Evolutionary conservation across 2,888 invertebrate species (phyloP).

Genomic region (Acrocyrtus sp.): DNA sequence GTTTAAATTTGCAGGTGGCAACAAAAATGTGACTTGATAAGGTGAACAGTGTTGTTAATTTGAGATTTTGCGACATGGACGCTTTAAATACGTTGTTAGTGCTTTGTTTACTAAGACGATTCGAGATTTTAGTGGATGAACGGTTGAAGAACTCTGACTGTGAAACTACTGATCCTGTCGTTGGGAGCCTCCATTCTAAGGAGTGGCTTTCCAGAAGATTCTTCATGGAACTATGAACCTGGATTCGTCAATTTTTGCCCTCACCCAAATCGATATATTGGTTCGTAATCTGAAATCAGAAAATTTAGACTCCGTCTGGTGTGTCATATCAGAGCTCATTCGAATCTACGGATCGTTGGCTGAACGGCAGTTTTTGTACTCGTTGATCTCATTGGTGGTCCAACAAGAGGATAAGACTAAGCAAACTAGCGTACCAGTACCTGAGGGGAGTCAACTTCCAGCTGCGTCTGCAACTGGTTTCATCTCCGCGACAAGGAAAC

Average conservation of each 20-base stretch:
- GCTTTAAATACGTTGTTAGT: slow-evolving; percentile 52
- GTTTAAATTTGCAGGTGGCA: slow-evolving; percentile 7
- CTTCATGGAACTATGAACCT: slow-evolving; percentile 68
- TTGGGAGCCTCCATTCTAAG: slow-evolving; percentile 57
- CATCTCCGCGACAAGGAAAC: slow-evolving; percentile 35
- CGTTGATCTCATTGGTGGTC: slow-evolving; percentile 60
- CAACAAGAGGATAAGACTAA: slow-evolving; percentile 36
- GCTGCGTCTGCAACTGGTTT: slow-evolving; percentile 14
- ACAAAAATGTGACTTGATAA: slow-evolving; percentile 49
- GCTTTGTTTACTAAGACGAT: slow-evolving; percentile 48
- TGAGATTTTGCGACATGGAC: slow-evolving; percentile 56
- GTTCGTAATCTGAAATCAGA: slow-evolving; percentile 68
- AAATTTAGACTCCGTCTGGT: slow-evolving; percentile 57
- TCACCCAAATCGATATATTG: slow-evolving; percentile 70
- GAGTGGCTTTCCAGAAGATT: slow-evolving; percentile 56
- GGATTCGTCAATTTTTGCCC: slow-evolving; percentile 70
- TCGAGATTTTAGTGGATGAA: slow-evolving; percentile 44
- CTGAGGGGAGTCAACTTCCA: slow-evolving; percentile 6
- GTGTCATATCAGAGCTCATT: slow-evolving; percentile 53
- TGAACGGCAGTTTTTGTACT: slow-evolving; percentile 60
- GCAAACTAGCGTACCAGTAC: neutral
- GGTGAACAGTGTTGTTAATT: slow-evolving; percentile 32
- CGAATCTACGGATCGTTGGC: slow-evolving; percentile 57
- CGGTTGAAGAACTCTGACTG: slow-evolving; percentile 53
- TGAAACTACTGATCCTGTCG: slow-evolving; percentile 46